Percentiles rank a stretch among this genome's conserved stretches.
These are phyloP conservation scores for Psix sp. DNA, from an alignment of 1,140 invertebrate genomes.

Conservation along the genomic window DNA sequence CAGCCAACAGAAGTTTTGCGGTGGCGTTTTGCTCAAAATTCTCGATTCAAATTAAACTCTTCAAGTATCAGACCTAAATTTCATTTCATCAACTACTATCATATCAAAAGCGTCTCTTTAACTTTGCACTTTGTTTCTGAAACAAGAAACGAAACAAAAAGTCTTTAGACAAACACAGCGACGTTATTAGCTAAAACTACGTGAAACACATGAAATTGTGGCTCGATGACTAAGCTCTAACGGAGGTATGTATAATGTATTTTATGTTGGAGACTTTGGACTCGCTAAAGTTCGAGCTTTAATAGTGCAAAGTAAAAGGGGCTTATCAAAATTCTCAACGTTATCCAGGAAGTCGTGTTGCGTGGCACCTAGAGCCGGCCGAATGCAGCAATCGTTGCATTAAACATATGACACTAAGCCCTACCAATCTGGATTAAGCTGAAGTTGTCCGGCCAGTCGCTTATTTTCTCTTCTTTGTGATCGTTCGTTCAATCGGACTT, in stretches of 20 bases:
- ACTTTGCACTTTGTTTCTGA: constrained; percentile 8
- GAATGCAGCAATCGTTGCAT: constrained; percentile 58
- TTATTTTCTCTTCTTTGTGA: constrained; percentile 47
- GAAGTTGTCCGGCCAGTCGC: constrained; percentile 45
- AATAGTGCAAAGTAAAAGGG: constrained; percentile 54
- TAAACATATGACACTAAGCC: constrained; percentile 57
- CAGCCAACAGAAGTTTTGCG: no score
- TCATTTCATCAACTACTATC: no score
- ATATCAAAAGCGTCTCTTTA: no score
- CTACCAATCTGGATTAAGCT: constrained; percentile 45
- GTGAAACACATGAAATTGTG: constrained; percentile 42
- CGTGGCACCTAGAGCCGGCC: constrained; percentile 46
- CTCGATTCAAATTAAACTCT: no score
- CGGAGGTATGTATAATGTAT: constrained; percentile 39
- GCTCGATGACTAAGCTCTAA: constrained; percentile 37
- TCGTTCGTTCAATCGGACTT: constrained; percentile 20
- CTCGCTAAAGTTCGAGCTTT: constrained; percentile 47
- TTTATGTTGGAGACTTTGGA: constrained; percentile 41
- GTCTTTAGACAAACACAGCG: constrained; percentile 17
- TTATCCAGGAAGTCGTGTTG: constrained; percentile 52
- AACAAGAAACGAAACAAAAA: constrained; percentile 20
- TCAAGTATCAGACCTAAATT: no score
- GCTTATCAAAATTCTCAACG: constrained; percentile 59
- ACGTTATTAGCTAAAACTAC: constrained; percentile 39
- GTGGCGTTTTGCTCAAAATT: no score